Base-by-base conservation (phyloP, 2,888 invertebrate genomes). In the Ophioninae sp. region DNA sequence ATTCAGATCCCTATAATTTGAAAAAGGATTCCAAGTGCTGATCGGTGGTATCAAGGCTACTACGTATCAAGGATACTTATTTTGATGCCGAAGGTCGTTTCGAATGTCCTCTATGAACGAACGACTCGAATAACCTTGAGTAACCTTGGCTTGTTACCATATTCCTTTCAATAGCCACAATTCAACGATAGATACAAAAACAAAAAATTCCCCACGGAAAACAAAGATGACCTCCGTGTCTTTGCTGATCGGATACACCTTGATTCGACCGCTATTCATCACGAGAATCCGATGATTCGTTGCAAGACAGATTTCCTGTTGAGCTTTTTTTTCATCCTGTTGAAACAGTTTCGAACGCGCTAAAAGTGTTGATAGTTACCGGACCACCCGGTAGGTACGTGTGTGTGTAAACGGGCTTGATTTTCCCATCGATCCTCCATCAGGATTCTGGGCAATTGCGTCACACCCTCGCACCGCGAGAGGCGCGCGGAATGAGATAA, bases 341-440 rank as follows among this genome's bases (percentile, higher is more conserved):
- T 1, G 13, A 13, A 13, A 51, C 13, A 3, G 17, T 51, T 51
- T 51, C 17, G 6, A 51, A 51, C 13, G 17, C 17, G 17, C 6
- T 10, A 17, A 51, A 51, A 6, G 51, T 51, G 51, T 17, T 51
- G 51, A 51, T 51, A 51, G 51, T 51, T 51, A 17, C 51, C 10
- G 44, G 44, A 8, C 44, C 17, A 51, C 51, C 51, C 51, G 51
- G 51, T 51, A 51, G 6, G 51, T 41, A 61, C 41, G 23, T 17
- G 67, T 56, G 65, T 37, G 44, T n/a, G 41, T 39, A 73, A 44
- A 64, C 67, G 39, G 69, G 51, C 69, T 74, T 65, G 77, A 78
- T 74, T 83, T 81, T 83, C 80, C 80, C 83, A 83, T 80, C 80
- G 83, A 78, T 81, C 74, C 74, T 37, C 69, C 64, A 64, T 65